phyloP scores from a whole-genome alignment of 2,113 vertebrate species.

The Neopipo cinnamomea region DNA sequence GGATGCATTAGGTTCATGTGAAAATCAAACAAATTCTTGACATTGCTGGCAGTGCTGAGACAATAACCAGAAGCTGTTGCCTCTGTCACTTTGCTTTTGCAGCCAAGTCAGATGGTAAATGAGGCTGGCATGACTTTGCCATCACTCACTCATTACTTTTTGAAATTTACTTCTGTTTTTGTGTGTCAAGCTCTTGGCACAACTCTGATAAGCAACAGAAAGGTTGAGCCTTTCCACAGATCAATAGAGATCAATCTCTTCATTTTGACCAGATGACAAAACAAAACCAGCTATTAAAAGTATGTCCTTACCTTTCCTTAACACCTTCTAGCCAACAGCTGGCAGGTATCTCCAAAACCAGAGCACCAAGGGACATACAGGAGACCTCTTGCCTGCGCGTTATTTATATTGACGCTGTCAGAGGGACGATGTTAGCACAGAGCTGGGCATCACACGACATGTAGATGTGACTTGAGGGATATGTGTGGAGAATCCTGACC shows the following conservation, averaged over 20 bases:
- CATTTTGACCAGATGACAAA: not conserved
- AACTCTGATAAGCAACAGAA: not conserved
- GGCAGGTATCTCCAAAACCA: not conserved
- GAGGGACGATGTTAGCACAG: not conserved
- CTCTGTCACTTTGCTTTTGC: not conserved
- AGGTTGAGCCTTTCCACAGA: not conserved
- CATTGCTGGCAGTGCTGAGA: not conserved
- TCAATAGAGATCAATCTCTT: slow-evolving; percentile 36
- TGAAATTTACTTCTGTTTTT: slow-evolving; percentile 16
- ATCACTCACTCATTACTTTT: not conserved
- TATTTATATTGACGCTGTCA: not conserved
- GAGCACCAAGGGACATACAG: not conserved
- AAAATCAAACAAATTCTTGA: slow-evolving; percentile 7
- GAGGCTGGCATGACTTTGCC: not conserved
- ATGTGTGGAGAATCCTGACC: not conserved
- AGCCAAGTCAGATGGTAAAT: not conserved
- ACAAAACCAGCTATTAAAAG: slow-evolving; percentile 29
- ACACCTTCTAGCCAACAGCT: not conserved
- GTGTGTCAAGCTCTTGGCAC: not conserved
- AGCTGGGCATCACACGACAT: not conserved
- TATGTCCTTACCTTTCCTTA: not conserved
- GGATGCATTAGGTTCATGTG: not conserved
- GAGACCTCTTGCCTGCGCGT: not conserved
- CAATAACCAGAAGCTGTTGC: slow-evolving; percentile 1
- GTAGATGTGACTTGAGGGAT: not conserved